These are phyloP conservation scores for Adoxophyes honmai DNA, from an alignment of 1,140 invertebrate genomes.

Conservation along the genomic window DNA sequence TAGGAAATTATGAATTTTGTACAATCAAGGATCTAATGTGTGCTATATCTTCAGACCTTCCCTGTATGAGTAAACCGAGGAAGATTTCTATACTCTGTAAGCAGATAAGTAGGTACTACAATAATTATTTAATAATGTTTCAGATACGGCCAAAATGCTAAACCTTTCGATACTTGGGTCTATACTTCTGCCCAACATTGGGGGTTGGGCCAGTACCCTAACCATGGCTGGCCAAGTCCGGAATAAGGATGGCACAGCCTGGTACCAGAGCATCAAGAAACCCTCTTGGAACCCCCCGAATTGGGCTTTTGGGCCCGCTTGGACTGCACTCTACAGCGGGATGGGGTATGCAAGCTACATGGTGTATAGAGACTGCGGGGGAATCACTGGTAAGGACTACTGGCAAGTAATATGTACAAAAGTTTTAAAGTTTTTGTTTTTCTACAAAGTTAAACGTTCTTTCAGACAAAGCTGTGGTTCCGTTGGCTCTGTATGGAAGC, in stretches of 20 bases:
- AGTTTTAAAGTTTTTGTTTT: background rate
- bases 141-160: constrained; percentile 30
- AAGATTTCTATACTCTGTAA: no score
- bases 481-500: constrained; percentile 83
- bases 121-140: constrained; percentile 4
- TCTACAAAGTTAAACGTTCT: background rate
- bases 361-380: constrained; percentile 85
- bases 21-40: no score
- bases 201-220: constrained; percentile 44
- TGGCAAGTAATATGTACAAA: no score
- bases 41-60: no score
- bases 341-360: constrained; percentile 92
- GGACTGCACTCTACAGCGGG: constrained; percentile 86
- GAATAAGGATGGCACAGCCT: constrained; percentile 40
- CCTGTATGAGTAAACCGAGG: no score
- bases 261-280: constrained; percentile 81
- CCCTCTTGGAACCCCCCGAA: constrained; percentile 88
- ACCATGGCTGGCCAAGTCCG: constrained; percentile 40
- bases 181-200: constrained; percentile 48
- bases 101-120: no score
- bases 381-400: constrained; percentile 76
- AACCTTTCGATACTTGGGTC: constrained; percentile 41
- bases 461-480: background rate
- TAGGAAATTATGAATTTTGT: no score
- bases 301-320: constrained; percentile 86